A percentile compares a stretch with the other conserved stretches of the same genome.
Conservation (phyloP, 2,797 vertebrate genomes). For the Poeciliopsis presidionis region DNA sequence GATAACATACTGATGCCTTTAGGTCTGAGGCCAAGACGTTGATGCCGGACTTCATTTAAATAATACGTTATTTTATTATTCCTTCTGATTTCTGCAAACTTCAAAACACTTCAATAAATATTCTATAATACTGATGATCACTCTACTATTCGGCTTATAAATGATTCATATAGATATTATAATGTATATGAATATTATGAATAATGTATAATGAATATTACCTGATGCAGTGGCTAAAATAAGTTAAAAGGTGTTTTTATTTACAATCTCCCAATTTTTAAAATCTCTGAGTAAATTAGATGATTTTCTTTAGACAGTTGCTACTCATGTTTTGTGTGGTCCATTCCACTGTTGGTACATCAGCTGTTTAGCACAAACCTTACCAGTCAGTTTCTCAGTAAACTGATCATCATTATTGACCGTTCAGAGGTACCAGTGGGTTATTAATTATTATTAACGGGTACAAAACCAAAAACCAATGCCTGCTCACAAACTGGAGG, state of each 20-base stretch:
- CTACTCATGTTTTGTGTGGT: not conserved
- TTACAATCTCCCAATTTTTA: not conserved
- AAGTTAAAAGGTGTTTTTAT: not conserved
- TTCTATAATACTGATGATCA: accelerated
- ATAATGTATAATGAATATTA: not conserved
- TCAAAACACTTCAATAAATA: accelerated
- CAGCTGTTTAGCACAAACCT: not conserved
- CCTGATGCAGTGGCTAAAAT: not conserved
- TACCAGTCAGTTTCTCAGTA: not conserved
- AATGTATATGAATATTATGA: not conserved
- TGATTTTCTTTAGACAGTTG: not conserved
- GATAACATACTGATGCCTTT: not conserved
- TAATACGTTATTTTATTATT: not conserved
- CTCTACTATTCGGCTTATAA: not conserved
- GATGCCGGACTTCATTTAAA: not conserved
- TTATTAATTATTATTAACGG: not conserved
- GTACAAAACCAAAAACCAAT: not conserved
- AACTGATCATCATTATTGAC: not conserved
- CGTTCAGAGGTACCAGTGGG: not conserved
- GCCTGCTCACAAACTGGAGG: not conserved
- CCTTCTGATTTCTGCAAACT: accelerated
- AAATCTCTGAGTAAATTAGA: not conserved
- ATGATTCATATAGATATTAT: not conserved
- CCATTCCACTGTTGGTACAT: not conserved
- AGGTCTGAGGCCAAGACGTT: not conserved